Conservation (phyloP, 2,113 vertebrate species). For the Cyphomyrus discorhynchus region DNA sequence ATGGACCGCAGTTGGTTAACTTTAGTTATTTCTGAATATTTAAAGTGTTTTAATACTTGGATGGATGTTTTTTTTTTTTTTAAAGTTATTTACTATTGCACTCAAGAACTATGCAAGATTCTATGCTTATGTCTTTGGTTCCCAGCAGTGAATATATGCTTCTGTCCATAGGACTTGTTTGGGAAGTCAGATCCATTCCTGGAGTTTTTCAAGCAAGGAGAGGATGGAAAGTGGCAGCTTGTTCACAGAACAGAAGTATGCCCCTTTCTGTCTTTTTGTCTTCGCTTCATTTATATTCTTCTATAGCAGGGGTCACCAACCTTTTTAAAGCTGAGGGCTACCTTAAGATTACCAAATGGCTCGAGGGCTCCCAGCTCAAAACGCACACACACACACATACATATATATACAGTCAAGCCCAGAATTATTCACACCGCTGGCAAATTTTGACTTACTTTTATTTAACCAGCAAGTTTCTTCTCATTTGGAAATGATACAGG, state of each 20-base stretch:
- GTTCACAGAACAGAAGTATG: conserved; percentile 81
- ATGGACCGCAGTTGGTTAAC: neutral
- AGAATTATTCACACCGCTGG: too few relatives aligned
- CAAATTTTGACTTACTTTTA: too few relatives aligned
- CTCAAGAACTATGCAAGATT: neutral
- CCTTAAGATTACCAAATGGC: too few relatives aligned
- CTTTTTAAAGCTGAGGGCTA: too few relatives aligned
- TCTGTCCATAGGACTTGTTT: conserved; percentile 71
- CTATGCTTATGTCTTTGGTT: neutral
- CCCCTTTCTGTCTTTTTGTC: too few relatives aligned
- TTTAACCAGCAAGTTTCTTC: too few relatives aligned
- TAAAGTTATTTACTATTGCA: neutral
- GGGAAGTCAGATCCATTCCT: conserved; percentile 89
- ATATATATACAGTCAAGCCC: too few relatives aligned
- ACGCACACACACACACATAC: too few relatives aligned
- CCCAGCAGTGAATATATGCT: neutral
- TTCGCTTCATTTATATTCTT: neutral
- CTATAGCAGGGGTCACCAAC: neutral
- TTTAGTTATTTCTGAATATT: neutral
- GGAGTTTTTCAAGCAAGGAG: conserved; percentile 74
- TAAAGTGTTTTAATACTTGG: neutral
- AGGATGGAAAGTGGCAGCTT: conserved; percentile 77
- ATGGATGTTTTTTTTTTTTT: neutral
- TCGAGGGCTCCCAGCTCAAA: too few relatives aligned
- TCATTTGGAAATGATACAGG: too few relatives aligned